Base-by-base conservation (phyloP, 1,140 invertebrate species). In the Drosophila malerkotliana region DNA sequence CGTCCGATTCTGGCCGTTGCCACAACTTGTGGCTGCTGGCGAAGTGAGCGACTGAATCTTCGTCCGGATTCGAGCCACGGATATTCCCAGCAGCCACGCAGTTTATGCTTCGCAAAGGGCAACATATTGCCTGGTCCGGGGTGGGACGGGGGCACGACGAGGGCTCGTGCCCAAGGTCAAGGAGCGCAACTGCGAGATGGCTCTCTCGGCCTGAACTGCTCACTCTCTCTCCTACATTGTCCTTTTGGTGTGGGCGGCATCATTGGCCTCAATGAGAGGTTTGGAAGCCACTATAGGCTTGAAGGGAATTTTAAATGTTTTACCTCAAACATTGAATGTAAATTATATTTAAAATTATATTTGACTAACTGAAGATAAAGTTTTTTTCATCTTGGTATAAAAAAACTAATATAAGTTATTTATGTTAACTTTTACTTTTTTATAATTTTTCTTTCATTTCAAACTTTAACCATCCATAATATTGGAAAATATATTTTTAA, bases 11-110 rank as follows among this genome's bases (percentile, higher is more conserved):
- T 10, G 15, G 21, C 44, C 78, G 72, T 58, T 44, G 53, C 77
- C 81, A 66, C 80, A 85, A 85, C 82, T 81, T 87, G 81, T 85
- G 82, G 82, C 78, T 84, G 80, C 53, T 75, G 55, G 51, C 75
- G 58, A 87, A 62, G 44, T 61, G 47, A 62, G 73, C 49, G 56
- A 71, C 54, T 72, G 54, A 71, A 15, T 48, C 21, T 54, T 12
- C 10, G 39, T 30, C 2, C 28, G 54, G 37, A 56, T 67, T 37
- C 37, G 26, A n/a, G 24, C 5, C 9, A 30, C 41, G 56, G 58
- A 64, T 48, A 64, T 48, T 45, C 44, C 9, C 44, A 47, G 44
- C 44, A 47, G 44, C 44, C 18, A 47, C 44, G 9, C 18, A 47
- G 7, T 21, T 47, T 47, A 47, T 47, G 44, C 0, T 47, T 47